These are phyloP conservation scores for Barypeithes pellucidus DNA, from an alignment of 2,888 invertebrate species.

Conservation along the genomic window DNA sequence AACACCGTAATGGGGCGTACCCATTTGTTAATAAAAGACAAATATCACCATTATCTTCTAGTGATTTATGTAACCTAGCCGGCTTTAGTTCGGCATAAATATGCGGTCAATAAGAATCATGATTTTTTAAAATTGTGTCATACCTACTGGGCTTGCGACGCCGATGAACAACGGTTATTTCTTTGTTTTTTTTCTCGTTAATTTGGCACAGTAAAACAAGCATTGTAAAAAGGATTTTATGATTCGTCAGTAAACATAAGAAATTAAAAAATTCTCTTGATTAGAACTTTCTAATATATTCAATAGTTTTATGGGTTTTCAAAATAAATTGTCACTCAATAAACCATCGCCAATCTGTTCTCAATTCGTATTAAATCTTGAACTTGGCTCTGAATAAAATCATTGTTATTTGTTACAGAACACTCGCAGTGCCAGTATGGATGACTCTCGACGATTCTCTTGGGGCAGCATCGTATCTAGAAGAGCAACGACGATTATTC, in stretches of 20 bases:
- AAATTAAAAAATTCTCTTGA: too few relatives aligned
- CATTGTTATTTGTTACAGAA: slow-evolving; percentile 45
- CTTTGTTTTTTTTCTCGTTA: not conserved
- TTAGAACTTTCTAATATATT: too few relatives aligned
- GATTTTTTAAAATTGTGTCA: slow-evolving; percentile 31
- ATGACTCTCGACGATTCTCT: slow-evolving; percentile 48
- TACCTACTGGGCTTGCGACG: not conserved
- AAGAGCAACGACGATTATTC: slow-evolving; percentile 59
- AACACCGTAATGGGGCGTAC: slow-evolving; percentile 4
- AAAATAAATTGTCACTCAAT: too few relatives aligned
- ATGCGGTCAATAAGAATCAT: slow-evolving; percentile 31
- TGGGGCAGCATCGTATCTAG: slow-evolving; percentile 46
- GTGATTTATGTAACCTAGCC: slow-evolving; percentile 34
- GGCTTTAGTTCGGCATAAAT: slow-evolving; percentile 23
- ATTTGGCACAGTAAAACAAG: slow-evolving; percentile 6
- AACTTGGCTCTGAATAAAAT: too few relatives aligned
- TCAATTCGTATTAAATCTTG: too few relatives aligned
- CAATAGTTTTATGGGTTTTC: too few relatives aligned
- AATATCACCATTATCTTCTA: slow-evolving; percentile 18
- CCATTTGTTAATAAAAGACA: slow-evolving; percentile 27
- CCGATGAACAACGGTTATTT: slow-evolving; percentile 24
- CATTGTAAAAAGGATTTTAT: not conserved
- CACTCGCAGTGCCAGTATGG: slow-evolving; percentile 40
- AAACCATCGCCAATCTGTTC: too few relatives aligned
- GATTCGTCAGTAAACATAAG: too few relatives aligned